These are phyloP conservation scores for Elysia crispata DNA, from an alignment of 2,888 invertebrate genomes.

Conservation along the genomic window DNA sequence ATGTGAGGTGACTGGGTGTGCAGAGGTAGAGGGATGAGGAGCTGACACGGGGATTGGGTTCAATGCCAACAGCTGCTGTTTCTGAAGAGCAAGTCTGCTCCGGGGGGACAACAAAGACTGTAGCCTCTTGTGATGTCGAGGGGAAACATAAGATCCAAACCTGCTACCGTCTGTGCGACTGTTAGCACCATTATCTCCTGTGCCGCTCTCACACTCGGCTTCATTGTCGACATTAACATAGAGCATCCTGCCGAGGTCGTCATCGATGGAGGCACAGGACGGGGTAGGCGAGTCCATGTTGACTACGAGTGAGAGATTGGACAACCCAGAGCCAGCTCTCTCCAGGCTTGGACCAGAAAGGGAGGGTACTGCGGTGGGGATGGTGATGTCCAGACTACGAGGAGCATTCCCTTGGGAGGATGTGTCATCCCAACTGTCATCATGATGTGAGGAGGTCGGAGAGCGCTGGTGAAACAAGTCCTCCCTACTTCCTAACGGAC, in stretches of 20 bases:
- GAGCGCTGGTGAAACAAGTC: no score
- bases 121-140: background rate
- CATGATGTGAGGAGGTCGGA: no score
- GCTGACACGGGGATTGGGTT: background rate
- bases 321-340: slow-evolving; percentile 24
- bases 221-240: background rate
- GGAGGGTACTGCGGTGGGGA: no score
- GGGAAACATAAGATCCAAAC: background rate
- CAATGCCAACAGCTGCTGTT: background rate
- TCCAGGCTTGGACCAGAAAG: background rate
- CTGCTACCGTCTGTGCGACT: background rate
- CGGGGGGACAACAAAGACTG: background rate
- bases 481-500: no score
- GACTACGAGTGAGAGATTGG: slow-evolving; percentile 29
- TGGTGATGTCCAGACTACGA: no score
- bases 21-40: background rate
- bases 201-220: background rate
- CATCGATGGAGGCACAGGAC: slow-evolving; percentile 38
- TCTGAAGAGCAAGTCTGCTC: no score
- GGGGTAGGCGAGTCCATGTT: slow-evolving; percentile 32
- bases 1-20: background rate
- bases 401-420: no score
- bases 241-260: background rate
- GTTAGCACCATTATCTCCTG: background rate
- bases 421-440: no score